Evolutionary conservation across 2,113 vertebrate species (phyloP).

Genomic region (Alethe diademata): DNA sequence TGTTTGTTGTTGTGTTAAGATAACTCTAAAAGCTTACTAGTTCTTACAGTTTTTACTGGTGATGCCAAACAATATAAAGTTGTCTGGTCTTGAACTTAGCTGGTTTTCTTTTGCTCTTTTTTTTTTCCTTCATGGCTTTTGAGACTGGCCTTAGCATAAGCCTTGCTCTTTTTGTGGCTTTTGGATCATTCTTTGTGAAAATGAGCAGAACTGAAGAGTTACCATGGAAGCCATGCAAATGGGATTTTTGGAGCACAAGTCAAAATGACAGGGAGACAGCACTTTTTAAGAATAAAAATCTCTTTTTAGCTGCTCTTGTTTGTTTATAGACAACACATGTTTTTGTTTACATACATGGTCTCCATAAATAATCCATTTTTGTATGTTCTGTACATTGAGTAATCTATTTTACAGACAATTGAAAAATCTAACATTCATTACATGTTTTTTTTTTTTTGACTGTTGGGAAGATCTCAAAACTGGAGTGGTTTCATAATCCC

Average conservation of each 20-base stretch:
- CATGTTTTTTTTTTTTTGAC: neutral
- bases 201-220: slow-evolving; percentile 69
- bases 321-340: neutral
- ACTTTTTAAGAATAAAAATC: neutral
- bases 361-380: neutral
- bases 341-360: neutral
- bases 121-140: neutral
- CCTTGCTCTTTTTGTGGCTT: slow-evolving; percentile 30
- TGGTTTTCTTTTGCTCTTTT: neutral
- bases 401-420: neutral
- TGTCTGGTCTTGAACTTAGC: neutral
- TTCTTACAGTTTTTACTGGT: neutral
- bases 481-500: slow-evolving; percentile 22
- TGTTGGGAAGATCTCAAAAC: slow-evolving; percentile 7
- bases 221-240: slow-evolving; percentile 80
- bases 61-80: neutral
- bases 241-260: slow-evolving; percentile 85
- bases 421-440: neutral
- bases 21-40: neutral
- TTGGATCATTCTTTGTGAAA: slow-evolving; percentile 62
- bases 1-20: neutral
- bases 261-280: slow-evolving; percentile 63
- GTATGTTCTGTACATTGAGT: neutral
- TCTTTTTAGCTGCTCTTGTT: neutral
- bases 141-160: slow-evolving; percentile 32